Evolutionary conservation across 1,140 invertebrate genomes (phyloP), one percentile per base, ranked within the genome.

Genomic region (Phenacoccus solenopsis): DNA sequence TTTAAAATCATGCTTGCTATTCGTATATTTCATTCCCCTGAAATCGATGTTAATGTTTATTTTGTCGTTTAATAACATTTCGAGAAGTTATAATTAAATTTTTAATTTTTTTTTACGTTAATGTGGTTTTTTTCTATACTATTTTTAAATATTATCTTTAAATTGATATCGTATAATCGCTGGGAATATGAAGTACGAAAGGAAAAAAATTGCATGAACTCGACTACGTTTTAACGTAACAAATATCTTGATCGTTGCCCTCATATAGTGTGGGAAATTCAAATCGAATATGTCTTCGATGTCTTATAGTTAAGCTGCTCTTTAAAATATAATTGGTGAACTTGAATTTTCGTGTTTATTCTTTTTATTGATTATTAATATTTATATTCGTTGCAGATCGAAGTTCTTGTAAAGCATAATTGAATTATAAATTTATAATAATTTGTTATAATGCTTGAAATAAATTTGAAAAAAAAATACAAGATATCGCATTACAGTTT

Each of bases 21-120:
- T 16, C 16, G 25, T 64, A 64, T 22, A 22, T 64, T 64, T 64
- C 59, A 64, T 64, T 64, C 59, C 59, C 59, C 59, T 64, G 25
- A 10, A 24, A 64, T 64, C 25, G 25, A 64, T 64, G 59, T 64
- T 24, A 25, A 25, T 64, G 21, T 64, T 64, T 9, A 25, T 64
- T 64, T 24, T 64, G 59, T 64, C 25, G 59, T 64, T 64, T 25
- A 24, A 64, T 64, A 64, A 64, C 59, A 20, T 64, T 59, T 64
- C 25, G 59, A 64, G 59, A 64, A 64, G 59, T 64, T 64, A 64
- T 25, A 25, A 64, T 25, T 64, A 64, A 64, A 64, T 25, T 64
- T 64, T 64, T 64, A 64, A 64, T 64, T 64, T 64, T 64, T 64
- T 64, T 49, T 49, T 49, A 49, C 38, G 38, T 49, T 49, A 49